Evolutionary conservation across 2,888 invertebrate species (phyloP), one percentile per base, ranked within the genome.

Genomic region (Cantharis rufa): DNA sequence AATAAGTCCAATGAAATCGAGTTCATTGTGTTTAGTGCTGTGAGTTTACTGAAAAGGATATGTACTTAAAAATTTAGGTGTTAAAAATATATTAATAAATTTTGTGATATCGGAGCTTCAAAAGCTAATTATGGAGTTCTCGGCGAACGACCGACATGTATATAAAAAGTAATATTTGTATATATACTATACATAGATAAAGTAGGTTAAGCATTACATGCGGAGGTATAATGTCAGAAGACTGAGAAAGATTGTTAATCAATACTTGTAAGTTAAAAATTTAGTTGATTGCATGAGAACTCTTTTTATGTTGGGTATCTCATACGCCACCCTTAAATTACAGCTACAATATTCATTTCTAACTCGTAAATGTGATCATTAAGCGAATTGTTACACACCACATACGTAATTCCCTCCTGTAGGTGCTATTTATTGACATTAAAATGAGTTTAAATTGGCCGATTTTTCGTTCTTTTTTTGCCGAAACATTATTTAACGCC

Each of bases 141-240:
- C 63, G 75, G 74, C 76, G 72, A 70, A 71, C 70, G 71, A 78
- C 76, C 70, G 78, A 78, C 78, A 70, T 82, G 82, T 82, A 82
- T 63, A 82, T 81, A 81, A 74, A 68, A 62, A 63, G 13, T 15
- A 28, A 18, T 32, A 72, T 61, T 76, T 80, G 82, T 82, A 82
- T 80, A 82, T 80, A 83, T 81, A 82, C 74, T 79, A 80, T 84
- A 82, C 79, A 80, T 82, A 82, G 74, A 71, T 79, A 75, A 76
- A 71, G 62, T 76, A 78, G 78, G 75, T 76, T 82, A 82, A 79
- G 78, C 80, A 76, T 73, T 79, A 82, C 79, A 79, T 79, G 81
- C 78, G 81, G 80, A 81, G 81, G 86, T 86, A 87, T 85, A 86
- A 84, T 86, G 85, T 86, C 83, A 85, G 83, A 86, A 86, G 86